phyloP scores from a whole-genome alignment of 2,797 vertebrate species.

The Cyprinodon diabolis region DNA sequence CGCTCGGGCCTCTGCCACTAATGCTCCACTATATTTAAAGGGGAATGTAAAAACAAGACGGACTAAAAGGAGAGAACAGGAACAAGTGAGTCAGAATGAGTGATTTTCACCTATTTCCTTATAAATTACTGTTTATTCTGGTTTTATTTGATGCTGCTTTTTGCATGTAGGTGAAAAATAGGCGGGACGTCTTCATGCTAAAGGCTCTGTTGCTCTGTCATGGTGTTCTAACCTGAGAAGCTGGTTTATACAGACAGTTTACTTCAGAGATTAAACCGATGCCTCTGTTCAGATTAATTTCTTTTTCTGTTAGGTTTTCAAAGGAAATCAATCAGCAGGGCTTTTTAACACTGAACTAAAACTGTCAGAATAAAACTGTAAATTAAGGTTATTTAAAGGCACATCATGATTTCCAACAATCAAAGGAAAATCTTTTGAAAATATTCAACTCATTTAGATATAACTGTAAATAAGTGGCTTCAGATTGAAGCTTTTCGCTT shows the following conservation, averaged over 20 bases:
- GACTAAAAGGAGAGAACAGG: conserved; percentile 11
- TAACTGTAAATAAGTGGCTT: too few species aligned
- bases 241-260: not conserved
- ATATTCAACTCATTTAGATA: too few species aligned
- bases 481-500: too few species aligned
- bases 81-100: conserved; percentile 29
- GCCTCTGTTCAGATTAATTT: not conserved
- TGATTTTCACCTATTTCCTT: not conserved
- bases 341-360: not conserved
- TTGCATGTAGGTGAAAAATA: not conserved
- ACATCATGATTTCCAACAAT: too few species aligned
- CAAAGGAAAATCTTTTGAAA: too few species aligned
- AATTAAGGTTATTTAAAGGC: not conserved
- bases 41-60: conserved; percentile 28
- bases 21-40: too few species aligned
- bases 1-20: not conserved
- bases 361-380: not conserved
- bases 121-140: not conserved
- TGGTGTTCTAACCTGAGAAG: too few species aligned
- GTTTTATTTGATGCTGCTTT: too few species aligned
- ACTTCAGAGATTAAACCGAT: not conserved
- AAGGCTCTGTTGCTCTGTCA: too few species aligned
- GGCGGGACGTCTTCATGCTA: not conserved
- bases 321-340: too few species aligned
- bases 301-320: not conserved